A percentile compares a stretch with the other conserved stretches of the same genome.
Conservation (phyloP, 2,113 vertebrate genomes). For the Atractosteus spatula region DNA sequence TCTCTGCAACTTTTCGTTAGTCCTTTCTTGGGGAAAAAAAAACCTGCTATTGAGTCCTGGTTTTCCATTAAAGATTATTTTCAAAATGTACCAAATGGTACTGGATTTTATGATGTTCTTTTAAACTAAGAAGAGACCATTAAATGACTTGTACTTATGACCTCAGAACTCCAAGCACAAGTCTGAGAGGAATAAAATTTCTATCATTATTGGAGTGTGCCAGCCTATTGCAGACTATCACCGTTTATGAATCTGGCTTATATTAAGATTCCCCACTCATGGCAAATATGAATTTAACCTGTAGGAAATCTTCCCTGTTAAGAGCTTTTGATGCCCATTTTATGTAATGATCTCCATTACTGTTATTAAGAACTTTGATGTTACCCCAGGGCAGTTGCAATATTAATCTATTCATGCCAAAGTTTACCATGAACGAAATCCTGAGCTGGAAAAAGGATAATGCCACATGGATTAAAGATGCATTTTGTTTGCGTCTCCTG, state of each 20-base stretch:
- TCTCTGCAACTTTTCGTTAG: no score
- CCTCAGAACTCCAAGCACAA: no score
- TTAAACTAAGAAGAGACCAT: no score
- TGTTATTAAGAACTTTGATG: constrained; percentile 43
- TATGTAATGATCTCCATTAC: constrained; percentile 39
- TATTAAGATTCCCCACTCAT: constrained; percentile 23
- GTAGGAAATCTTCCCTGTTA: constrained; percentile 40
- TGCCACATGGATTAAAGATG: constrained; percentile 48
- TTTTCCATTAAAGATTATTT: no score
- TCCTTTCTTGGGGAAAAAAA: no score
- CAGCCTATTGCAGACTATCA: no score
- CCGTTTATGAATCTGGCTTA: constrained; percentile 10
- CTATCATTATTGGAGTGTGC: no score
- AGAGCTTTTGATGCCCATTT: constrained; percentile 36
- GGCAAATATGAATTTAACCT: constrained; percentile 41
- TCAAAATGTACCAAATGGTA: no score
- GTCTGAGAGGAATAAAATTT: no score
- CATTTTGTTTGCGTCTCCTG: constrained; percentile 41
- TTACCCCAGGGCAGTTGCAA: constrained; percentile 40
- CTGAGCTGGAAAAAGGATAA: constrained; percentile 30
- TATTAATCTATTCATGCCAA: constrained; percentile 41
- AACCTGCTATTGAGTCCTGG: no score
- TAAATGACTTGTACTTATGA: no score
- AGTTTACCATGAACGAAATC: constrained; percentile 24
- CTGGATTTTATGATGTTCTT: no score